Base-by-base conservation (phyloP, 1,140 invertebrate genomes). In the Cryptotermes secundus region DNA sequence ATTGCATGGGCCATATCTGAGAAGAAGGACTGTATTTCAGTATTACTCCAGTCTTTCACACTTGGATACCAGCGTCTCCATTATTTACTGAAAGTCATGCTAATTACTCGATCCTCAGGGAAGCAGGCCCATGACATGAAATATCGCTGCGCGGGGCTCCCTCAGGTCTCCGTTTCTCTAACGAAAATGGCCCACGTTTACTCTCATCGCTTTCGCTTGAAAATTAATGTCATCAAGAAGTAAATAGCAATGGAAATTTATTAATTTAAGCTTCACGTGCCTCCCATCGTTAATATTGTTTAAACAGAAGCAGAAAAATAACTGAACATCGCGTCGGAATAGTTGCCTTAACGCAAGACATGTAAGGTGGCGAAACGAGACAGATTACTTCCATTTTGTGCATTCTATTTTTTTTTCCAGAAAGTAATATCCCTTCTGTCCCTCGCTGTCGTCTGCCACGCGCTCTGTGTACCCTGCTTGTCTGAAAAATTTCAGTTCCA, bases 331-430 rank as follows among this genome's bases (percentile, higher is more conserved):
- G n/a, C 26, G n/a, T 31, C 3, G 26, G n/a, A 72, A 72, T 72
- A 72, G 59, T 72, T 72, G 59, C 59, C n/a, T 72, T 72, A 72
- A 72, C n/a, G 16, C 59, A 12, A 72, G 31, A 72, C 59, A 72
- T 26, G 59, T 72, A 72, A 72, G 59, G 10, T 72, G 59, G 59
- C 59, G 59, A 72, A n/a, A 72, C 59, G 31, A 72, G 31, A 72
- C 14, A 72, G 59, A 72, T 72, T 72, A 72, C 59, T 72, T 72
- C n/a, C 59, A 72, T 72, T 72, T n/a, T 72, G 26, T 26, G 1
- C n/a, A 31, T 72, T 72, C n/a, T 14, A 72, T 72, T 72, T 26
- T 72, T 72, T 26, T 72, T 72, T 72, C 14, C 59, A 31, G 9
- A 72, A 7, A 0, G n/a, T 72, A n/a, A n/a, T 10, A 72, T 0